Conservation (phyloP, 2,113 vertebrate species). For the Puntigrus tetrazona region DNA sequence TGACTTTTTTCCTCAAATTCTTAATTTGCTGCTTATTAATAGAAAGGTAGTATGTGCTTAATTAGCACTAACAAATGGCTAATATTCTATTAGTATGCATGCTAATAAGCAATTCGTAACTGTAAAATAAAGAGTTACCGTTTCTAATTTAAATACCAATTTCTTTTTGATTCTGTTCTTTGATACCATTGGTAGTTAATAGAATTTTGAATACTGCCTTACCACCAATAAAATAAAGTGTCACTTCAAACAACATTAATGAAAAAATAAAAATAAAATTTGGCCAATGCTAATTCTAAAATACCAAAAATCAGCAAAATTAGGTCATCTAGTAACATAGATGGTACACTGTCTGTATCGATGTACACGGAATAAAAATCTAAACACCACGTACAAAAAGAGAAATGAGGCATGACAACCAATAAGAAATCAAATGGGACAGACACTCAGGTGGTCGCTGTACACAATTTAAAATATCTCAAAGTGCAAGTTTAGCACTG, state of each 20-base stretch:
- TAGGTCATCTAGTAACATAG: background rate
- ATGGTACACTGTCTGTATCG: background rate
- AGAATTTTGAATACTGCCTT: background rate
- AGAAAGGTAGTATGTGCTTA: no score
- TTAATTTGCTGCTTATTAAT: no score
- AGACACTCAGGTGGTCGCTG: background rate
- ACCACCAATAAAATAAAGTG: background rate
- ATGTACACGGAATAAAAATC: background rate
- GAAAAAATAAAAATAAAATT: background rate
- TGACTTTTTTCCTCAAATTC: no score
- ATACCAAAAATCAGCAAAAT: background rate
- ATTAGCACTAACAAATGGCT: no score
- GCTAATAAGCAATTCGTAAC: no score
- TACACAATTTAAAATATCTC: background rate
- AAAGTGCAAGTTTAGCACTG: background rate
- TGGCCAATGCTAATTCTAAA: background rate
- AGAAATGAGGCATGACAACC: no score
- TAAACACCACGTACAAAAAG: background rate
- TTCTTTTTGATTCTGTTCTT: background rate
- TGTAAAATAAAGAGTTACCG: no score
- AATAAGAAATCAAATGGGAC: background rate
- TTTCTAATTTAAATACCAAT: background rate
- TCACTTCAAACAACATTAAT: background rate
- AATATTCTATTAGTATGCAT: no score
- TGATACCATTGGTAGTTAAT: background rate